Evolutionary conservation across 2,113 vertebrate species (phyloP).

Genomic region (Rhipidura dahli): DNA sequence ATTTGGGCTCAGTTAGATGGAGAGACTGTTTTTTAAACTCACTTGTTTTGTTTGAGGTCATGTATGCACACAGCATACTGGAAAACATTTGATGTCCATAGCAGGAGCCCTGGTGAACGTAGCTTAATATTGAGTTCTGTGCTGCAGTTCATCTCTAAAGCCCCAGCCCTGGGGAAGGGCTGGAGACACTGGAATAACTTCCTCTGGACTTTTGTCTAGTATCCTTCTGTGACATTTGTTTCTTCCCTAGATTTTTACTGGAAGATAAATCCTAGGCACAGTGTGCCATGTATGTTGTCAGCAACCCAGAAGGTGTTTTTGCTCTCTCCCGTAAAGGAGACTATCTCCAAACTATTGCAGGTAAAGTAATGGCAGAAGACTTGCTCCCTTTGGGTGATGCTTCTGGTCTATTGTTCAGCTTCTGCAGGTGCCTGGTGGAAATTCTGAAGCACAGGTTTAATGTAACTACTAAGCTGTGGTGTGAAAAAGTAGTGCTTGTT

Average conservation of each 20-base stretch:
- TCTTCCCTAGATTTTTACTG: background rate
- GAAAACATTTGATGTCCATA: background rate
- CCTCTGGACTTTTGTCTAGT: background rate
- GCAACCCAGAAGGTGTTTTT: background rate
- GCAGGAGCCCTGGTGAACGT: background rate
- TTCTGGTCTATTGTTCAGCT: background rate
- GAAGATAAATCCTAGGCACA: background rate
- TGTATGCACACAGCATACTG: accelerated
- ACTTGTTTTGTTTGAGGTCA: background rate
- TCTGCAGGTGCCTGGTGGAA: background rate
- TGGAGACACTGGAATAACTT: background rate
- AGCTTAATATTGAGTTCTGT: background rate
- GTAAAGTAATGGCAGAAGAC: background rate
- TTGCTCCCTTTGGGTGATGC: background rate
- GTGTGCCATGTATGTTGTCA: background rate
- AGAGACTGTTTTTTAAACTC: background rate
- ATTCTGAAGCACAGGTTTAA: background rate
- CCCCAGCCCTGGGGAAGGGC: accelerated
- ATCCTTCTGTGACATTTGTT: background rate
- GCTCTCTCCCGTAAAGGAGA: background rate
- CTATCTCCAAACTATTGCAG: background rate
- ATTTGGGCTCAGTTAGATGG: background rate
- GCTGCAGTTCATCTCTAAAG: background rate
- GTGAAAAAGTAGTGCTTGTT: background rate
- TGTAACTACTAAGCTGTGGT: background rate